Base-by-base conservation (phyloP, 2,797 vertebrate genomes). In the Perdix hodgsoniae region DNA sequence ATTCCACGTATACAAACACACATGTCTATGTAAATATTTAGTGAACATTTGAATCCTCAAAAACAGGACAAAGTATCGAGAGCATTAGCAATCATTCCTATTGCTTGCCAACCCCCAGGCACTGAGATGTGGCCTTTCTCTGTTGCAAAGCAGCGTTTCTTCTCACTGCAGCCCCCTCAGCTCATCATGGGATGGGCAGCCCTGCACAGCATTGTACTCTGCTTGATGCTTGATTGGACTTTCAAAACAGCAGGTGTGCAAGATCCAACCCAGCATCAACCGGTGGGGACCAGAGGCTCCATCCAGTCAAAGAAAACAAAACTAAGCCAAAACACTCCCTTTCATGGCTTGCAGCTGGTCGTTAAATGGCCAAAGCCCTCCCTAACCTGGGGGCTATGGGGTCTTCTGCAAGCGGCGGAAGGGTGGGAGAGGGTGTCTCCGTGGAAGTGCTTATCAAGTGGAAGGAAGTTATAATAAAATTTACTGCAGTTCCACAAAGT, bases 171-270 rank as follows among this genome's bases (percentile, higher is more conserved):
- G 84, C 78, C 90, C 67, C 60, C 19, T 29, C 10, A 3, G 37
- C 5, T 0, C 27, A 49, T 56, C 9, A 33, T 26, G n/a, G 83
- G 64, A 73, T n/a, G 50, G 52, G 50, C 63, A 61, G 69, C 70
- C 80, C 50, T 23, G 17, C 92, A 90, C 47, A 66, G 19, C 83
- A 39, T 19, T 40, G 73, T 69, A 37, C 74, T 86, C 84, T 1
- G 3, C 86, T 78, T 86, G 94, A 88, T 29, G 3, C 88, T 97
- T 96, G 59, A 91, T 78, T 45, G 83, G 86, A 49, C n/a, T 93
- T 96, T 95, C 87, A 93, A 95, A 95, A 76, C 86, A 96, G 84
- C 94, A 97, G 96, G 95, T 96, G 92, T 73, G 90, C 73, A 79
- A 95, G 95, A 93, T 66, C 86, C 90, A 94, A 17, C 66, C 69